Evolutionary conservation across 2,797 vertebrate genomes (phyloP), one percentile per base, ranked within the genome.

Genomic region (Anas bahamensis): DNA sequence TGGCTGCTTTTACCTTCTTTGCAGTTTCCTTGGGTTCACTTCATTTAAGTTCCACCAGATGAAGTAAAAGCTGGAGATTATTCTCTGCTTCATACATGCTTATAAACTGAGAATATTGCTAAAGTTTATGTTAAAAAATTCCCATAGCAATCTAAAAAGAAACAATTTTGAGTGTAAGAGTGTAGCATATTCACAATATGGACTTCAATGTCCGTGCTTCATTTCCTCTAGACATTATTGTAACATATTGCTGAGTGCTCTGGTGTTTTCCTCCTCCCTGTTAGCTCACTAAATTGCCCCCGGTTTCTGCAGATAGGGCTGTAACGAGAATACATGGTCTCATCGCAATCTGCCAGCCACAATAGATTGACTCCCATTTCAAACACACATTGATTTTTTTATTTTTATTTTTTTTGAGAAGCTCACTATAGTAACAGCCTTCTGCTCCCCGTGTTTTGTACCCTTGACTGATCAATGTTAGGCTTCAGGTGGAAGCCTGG

Each of bases 381-480:
- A 84, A 75, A 76, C 6, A 64, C 35, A 1, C 61, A 80, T 81
- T 66, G 72, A 70, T 95, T 64, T 41, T 63, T 41, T 13, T 61
- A 46, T 46, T 46, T 22, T 46, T 46, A 44, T 26, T 61, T 31
- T 66, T 48, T 48, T 50, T 24, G 63, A 4, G 1, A 41, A 2
- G 1, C 76, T 85, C 21, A 7, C 81, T 80, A 24, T 24, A 89
- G 83, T 70, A 91, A 55, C 69, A 39, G 76, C 33, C 17, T 77
- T 82, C 42, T 86, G 70, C 61, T 86, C 59, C 63, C 60, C 0
- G 10, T 57, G 37, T 80, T 76, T 59, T 39, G 33, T 77, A 78
- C 44, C 74, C 74, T 83, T 90, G 85, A 48, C 84, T 83, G 82
- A 83, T 93, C 92, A 86, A n/a, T 57, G 69, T 77, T 81, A 71